These are phyloP conservation scores for Cecropterus lyciades DNA, from an alignment of 1,140 invertebrate genomes.

Conservation along the genomic window DNA sequence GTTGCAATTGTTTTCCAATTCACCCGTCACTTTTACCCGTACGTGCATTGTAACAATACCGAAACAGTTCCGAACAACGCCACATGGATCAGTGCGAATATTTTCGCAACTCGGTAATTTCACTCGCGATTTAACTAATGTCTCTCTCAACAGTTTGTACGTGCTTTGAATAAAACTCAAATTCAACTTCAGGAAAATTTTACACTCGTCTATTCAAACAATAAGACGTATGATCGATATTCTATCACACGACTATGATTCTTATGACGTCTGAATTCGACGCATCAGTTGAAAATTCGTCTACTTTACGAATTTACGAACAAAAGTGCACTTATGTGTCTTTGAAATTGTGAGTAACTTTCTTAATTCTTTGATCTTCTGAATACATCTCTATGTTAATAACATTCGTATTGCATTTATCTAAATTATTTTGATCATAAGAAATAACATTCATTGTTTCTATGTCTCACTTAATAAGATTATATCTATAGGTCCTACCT, in stretches of 20 bases:
- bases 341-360: constrained; percentile 20
- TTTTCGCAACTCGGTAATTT: constrained; percentile 46
- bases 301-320: background rate
- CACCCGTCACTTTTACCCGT: background rate
- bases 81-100: constrained; percentile 24
- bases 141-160: constrained; percentile 50
- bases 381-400: constrained; percentile 3
- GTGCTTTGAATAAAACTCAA: constrained; percentile 49
- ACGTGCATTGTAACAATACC: constrained; percentile 6
- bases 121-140: constrained; percentile 55
- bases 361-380: constrained; percentile 19
- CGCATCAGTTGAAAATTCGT: constrained; percentile 8
- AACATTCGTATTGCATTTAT: no score
- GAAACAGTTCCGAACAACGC: constrained; percentile 15
- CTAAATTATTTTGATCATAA: no score
- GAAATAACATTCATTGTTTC: no score
- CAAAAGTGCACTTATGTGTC: constrained; percentile 9
- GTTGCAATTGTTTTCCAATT: constrained; percentile 1
- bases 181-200: constrained; percentile 25
- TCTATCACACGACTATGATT: background rate
- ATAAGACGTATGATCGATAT: background rate
- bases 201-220: constrained; percentile 13
- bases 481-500: no score
- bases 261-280: constrained; percentile 11
- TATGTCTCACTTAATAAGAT: no score